phyloP scores from a whole-genome alignment of 2,797 vertebrate species.

The Heteromormyrus szaboi region DNA sequence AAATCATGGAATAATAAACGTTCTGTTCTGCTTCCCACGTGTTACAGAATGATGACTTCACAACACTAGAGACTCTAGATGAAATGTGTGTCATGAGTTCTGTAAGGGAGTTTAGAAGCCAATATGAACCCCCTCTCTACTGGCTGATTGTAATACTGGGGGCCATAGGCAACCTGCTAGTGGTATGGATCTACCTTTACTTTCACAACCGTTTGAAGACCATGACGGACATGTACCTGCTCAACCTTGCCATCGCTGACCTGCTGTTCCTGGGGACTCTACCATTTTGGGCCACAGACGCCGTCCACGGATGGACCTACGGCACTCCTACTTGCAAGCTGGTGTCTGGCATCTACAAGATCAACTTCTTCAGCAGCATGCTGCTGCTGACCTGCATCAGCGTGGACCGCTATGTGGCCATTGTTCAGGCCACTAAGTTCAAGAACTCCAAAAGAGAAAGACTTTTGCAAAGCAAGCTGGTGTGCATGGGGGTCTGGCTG shows the following conservation, averaged over 20 bases:
- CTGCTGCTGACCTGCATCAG: constrained; percentile 81
- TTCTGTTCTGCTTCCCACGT: background rate
- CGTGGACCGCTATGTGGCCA: constrained; percentile 73
- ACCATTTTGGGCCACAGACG: constrained; percentile 77
- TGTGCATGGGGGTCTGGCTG: constrained; percentile 68
- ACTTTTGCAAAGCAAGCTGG: constrained; percentile 57
- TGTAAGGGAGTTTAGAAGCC: constrained; percentile 55
- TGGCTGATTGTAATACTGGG: constrained; percentile 68
- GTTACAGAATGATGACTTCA: constrained; percentile 26
- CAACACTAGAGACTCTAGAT: background rate
- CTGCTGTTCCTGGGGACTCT: constrained; percentile 76
- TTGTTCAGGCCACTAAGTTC: constrained; percentile 63
- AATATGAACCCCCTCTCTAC: constrained; percentile 67
- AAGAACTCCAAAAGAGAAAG: constrained; percentile 57
- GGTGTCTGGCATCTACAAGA: constrained; percentile 69
- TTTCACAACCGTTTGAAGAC: constrained; percentile 67
- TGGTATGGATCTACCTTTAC: constrained; percentile 72
- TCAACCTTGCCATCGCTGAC: constrained; percentile 77
- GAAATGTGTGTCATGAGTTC: constrained; percentile 52
- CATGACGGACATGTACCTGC: constrained; percentile 71
- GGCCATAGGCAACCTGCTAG: constrained; percentile 64
- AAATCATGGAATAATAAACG: background rate
- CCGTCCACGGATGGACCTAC: constrained; percentile 64
- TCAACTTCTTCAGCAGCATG: constrained; percentile 80
- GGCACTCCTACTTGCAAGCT: constrained; percentile 65